phyloP scores from a whole-genome alignment of 92 coral and sea anemone genomes.

The Scolanthus callimorphus region DNA sequence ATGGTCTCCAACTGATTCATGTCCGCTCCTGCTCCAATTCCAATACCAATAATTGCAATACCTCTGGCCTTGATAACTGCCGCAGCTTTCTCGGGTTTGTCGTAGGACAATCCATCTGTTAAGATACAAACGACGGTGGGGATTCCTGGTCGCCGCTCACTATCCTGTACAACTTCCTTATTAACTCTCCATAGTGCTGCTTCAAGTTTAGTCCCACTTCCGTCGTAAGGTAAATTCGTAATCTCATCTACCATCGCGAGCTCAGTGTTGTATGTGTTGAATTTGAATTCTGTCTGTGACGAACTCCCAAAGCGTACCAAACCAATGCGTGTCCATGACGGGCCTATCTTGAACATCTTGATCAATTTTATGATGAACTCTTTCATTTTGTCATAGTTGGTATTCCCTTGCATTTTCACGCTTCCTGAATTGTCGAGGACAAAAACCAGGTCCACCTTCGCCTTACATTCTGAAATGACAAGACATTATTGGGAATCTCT shows the following conservation, averaged over 20 bases:
- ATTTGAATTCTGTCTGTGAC: slow-evolving; percentile 38
- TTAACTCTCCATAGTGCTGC: slow-evolving; percentile 20
- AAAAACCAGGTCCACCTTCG: slow-evolving; percentile 67
- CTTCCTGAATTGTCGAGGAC: slow-evolving; percentile 85
- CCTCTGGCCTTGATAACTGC: slow-evolving; percentile 55
- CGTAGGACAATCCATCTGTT: slow-evolving; percentile 51
- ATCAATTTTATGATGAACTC: slow-evolving; percentile 41
- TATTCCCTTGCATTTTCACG: slow-evolving; percentile 41
- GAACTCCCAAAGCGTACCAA: slow-evolving; percentile 24
- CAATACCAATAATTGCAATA: slow-evolving; percentile 42
- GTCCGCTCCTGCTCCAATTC: slow-evolving; percentile 43
- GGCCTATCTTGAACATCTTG: slow-evolving; percentile 33
- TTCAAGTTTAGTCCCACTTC: slow-evolving; percentile 39
- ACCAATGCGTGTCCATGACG: slow-evolving; percentile 42
- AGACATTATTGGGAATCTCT: too few relatives aligned
- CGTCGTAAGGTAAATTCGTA: slow-evolving; percentile 27
- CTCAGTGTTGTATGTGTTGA: slow-evolving; percentile 20
- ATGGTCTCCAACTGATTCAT: slow-evolving; percentile 29
- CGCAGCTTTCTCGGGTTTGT: slow-evolving; percentile 36
- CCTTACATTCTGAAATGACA: slow-evolving; percentile 67
- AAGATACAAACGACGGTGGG: slow-evolving; percentile 36
- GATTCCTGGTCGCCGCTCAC: slow-evolving; percentile 33
- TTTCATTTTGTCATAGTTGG: slow-evolving; percentile 55
- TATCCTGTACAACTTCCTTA: slow-evolving; percentile 23
- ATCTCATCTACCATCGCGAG: slow-evolving; percentile 21